Evolutionary conservation across 2,888 invertebrate species (phyloP).

Genomic region (Clistopyga incitator): DNA sequence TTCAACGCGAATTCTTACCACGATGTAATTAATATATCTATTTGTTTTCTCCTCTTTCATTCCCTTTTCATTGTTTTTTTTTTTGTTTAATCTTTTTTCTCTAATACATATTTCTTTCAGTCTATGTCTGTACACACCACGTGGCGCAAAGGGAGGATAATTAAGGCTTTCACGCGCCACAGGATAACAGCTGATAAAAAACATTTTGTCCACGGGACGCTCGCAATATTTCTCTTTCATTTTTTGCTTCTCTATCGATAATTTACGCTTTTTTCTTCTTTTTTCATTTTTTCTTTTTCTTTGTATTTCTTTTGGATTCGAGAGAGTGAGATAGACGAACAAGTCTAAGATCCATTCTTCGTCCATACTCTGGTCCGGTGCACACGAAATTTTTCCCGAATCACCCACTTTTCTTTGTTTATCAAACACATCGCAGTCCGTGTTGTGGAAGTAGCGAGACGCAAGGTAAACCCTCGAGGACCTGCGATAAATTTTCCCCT

Average conservation of each 20-base stretch:
- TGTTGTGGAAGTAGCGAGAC: conserved; percentile 30
- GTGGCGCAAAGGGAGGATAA: conserved; percentile 66
- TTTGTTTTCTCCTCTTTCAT: conserved; percentile 25
- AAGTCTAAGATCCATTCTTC: conserved; percentile 37
- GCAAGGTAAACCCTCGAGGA: conserved; percentile 32
- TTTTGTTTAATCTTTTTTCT: conserved; percentile 24
- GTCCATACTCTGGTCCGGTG: conserved; percentile 25
- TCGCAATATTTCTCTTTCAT: conserved; percentile 15
- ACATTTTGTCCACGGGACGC: conserved; percentile 36
- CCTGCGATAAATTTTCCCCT: conserved; percentile 13
- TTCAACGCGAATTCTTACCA: conserved; percentile 33
- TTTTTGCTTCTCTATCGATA: not conserved
- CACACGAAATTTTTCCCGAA: conserved; percentile 29
- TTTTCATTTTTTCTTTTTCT: too few species aligned
- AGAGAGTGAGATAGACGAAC: conserved; percentile 59
- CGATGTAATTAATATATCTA: conserved; percentile 33
- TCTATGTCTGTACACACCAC: conserved; percentile 78
- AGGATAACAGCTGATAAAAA: conserved; percentile 55
- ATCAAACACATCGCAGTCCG: conserved; percentile 37
- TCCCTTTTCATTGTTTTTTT: conserved; percentile 33
- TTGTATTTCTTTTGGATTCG: conserved; percentile 29
- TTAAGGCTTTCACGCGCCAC: conserved; percentile 55
- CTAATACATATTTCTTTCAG: conserved; percentile 74
- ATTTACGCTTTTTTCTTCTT: not conserved
- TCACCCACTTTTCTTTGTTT: conserved; percentile 20